Conservation (phyloP, 92 coral and sea anemone species). For the Zoanthus gigantus region DNA sequence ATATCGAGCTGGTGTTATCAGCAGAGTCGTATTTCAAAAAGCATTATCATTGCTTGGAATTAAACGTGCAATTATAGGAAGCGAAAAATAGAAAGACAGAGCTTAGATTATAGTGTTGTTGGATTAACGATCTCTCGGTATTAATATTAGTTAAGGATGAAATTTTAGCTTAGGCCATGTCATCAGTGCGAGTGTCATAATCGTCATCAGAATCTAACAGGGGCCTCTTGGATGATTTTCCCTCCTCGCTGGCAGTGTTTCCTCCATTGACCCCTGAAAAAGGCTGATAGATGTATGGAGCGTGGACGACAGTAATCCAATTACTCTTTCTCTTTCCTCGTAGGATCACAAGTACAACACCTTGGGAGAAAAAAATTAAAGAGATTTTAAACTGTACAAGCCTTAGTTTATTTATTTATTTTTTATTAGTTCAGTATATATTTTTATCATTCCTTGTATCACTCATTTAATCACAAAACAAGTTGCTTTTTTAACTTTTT, state of each 20-base stretch:
- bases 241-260: slow-evolving; percentile 1
- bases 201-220: slow-evolving; percentile 34
- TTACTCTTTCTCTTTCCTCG: slow-evolving; percentile 26
- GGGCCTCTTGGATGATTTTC: slow-evolving; percentile 15
- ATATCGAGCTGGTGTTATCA: too few relatives aligned
- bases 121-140: too few relatives aligned
- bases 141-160: too few relatives aligned
- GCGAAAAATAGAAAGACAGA: too few relatives aligned
- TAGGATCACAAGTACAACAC: neutral
- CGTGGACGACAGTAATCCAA: slow-evolving; percentile 27
- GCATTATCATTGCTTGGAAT: too few relatives aligned
- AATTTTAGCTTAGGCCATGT: neutral
- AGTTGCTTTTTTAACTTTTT: too few relatives aligned
- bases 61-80: too few relatives aligned
- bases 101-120: too few relatives aligned
- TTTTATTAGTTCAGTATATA: neutral
- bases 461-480: too few relatives aligned
- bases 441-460: too few relatives aligned
- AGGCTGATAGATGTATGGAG: slow-evolving; percentile 25
- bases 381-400: neutral
- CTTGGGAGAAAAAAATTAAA: neutral
- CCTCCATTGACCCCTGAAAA: neutral
- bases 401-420: neutral
- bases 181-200: slow-evolving; percentile 13
- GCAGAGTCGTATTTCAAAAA: too few relatives aligned